Percentiles rank a stretch among this genome's conserved stretches.
Evolutionary conservation across 1,140 invertebrate species (phyloP).

Genomic region (Drosophila persimilis): DNA sequence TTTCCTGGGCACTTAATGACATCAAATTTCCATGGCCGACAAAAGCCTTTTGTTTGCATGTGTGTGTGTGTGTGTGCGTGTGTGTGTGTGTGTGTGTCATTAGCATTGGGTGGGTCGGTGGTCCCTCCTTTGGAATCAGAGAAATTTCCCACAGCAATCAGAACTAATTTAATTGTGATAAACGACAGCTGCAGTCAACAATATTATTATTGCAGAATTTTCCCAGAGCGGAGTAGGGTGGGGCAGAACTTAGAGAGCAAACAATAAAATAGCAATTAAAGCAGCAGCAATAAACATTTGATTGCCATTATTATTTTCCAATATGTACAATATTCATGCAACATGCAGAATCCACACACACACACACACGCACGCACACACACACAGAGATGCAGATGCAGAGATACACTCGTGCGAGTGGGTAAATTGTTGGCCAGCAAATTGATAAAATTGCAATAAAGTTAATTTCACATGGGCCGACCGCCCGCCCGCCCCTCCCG

Average conservation of each 20-base stretch:
- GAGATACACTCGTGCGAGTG: conserved; percentile 1
- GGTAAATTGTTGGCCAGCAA: conserved; percentile 40
- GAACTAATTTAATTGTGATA: conserved; percentile 56
- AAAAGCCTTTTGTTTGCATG: conserved; percentile 34
- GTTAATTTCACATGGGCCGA: conserved; percentile 48
- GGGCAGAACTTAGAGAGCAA: conserved; percentile 20
- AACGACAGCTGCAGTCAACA: conserved; percentile 55
- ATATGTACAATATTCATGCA: conserved; percentile 29
- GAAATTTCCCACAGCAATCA: conserved; percentile 48
- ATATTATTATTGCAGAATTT: conserved; percentile 39
- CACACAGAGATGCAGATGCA: neutral
- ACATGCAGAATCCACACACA: conserved; percentile 30
- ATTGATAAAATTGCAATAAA: conserved; percentile 67
- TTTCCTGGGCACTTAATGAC: conserved; percentile 24
- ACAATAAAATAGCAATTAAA: conserved; percentile 67
- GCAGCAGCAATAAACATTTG: conserved; percentile 54
- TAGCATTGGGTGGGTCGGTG: neutral
- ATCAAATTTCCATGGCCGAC: conserved; percentile 32
- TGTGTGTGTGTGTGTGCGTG: neutral
- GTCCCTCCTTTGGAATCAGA: neutral
- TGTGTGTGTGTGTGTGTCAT: no score
- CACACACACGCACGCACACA: conserved; percentile 1
- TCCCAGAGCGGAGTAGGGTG: conserved; percentile 19
- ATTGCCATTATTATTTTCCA: conserved; percentile 63
- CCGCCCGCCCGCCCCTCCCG: neutral